Percentiles rank a stretch among this genome's conserved stretches.
These are phyloP conservation scores for Iselma pallidipennis DNA, from an alignment of 2,888 invertebrate species.

Conservation along the genomic window DNA sequence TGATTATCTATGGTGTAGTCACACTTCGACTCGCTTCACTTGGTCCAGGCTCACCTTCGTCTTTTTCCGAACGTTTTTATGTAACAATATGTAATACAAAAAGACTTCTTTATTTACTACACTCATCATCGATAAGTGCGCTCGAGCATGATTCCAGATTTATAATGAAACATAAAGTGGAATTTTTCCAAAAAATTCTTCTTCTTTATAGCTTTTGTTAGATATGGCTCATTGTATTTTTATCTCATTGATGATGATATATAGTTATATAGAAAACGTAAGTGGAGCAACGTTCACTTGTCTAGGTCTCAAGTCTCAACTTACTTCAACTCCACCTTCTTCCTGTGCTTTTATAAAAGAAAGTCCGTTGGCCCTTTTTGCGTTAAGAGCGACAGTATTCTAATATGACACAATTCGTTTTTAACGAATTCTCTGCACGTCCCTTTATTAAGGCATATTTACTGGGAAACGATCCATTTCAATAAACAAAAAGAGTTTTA, in stretches of 20 bases:
- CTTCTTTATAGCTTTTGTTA: not conserved
- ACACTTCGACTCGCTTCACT: conserved; percentile 34
- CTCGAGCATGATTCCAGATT: conserved; percentile 23
- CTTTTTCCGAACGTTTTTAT: not conserved
- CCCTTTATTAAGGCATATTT: no score
- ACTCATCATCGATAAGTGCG: conserved; percentile 13
- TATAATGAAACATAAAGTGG: not conserved
- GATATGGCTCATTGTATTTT: conserved; percentile 9
- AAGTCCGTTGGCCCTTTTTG: conserved; percentile 47
- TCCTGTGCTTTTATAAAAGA: conserved; percentile 49
- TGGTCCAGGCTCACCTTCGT: conserved; percentile 19
- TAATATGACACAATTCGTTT: conserved; percentile 34
- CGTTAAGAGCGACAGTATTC: conserved; percentile 42
- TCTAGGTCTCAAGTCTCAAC: conserved; percentile 45
- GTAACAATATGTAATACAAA: not conserved
- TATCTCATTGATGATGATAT: conserved; percentile 7
- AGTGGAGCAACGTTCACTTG: conserved; percentile 47
- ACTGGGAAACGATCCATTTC: no score
- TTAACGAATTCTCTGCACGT: conserved; percentile 43
- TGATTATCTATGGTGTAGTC: conserved; percentile 14
- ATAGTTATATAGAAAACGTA: conserved; percentile 35
- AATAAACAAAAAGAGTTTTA: no score
- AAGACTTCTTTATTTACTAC: conserved; percentile 6
- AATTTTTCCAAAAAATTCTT: not conserved
- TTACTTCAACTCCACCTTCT: conserved; percentile 48